Conservation (phyloP, 2,113 vertebrate species). For the Thunnus maccoyii region DNA sequence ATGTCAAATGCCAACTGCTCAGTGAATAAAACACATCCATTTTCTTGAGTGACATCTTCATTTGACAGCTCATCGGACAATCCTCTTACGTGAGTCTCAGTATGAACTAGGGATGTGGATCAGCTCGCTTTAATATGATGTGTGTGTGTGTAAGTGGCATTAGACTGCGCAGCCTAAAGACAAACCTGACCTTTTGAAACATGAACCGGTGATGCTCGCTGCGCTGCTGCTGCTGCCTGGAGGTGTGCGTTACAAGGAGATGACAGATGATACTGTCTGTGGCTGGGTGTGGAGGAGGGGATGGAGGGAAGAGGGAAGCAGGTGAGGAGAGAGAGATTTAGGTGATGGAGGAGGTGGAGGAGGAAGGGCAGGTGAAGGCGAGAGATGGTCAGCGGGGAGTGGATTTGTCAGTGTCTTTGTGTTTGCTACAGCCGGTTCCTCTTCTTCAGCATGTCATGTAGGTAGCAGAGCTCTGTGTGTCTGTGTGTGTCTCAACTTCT, state of each 20-base stretch:
- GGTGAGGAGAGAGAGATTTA: constrained; percentile 46
- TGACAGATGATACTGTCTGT: constrained; percentile 79
- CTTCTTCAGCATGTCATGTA: constrained; percentile 96
- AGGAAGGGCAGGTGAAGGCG: constrained; percentile 32
- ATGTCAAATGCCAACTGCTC: not conserved
- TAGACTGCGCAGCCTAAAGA: constrained; percentile 21
- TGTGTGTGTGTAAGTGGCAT: not conserved
- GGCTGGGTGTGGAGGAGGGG: constrained; percentile 22
- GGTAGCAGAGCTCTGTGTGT: constrained; percentile 79
- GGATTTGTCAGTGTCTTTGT: constrained; percentile 96
- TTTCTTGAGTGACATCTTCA: not conserved
- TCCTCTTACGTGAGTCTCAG: not conserved
- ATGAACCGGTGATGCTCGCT: constrained; percentile 65
- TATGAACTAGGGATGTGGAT: not conserved
- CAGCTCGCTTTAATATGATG: not conserved
- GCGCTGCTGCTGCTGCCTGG: constrained; percentile 72
- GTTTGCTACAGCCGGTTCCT: constrained; percentile 92
- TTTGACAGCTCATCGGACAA: not conserved
- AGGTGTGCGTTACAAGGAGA: constrained; percentile 86
- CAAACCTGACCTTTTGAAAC: constrained; percentile 72
- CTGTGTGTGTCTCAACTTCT: constrained; percentile 10
- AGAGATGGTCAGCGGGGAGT: constrained; percentile 93
- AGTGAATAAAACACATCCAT: not conserved
- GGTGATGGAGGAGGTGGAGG: constrained; percentile 44
- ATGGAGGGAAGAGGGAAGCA: constrained; percentile 18